phyloP scores from a whole-genome alignment of 2,113 vertebrate species.

The Oncorhynchus kisutch region DNA sequence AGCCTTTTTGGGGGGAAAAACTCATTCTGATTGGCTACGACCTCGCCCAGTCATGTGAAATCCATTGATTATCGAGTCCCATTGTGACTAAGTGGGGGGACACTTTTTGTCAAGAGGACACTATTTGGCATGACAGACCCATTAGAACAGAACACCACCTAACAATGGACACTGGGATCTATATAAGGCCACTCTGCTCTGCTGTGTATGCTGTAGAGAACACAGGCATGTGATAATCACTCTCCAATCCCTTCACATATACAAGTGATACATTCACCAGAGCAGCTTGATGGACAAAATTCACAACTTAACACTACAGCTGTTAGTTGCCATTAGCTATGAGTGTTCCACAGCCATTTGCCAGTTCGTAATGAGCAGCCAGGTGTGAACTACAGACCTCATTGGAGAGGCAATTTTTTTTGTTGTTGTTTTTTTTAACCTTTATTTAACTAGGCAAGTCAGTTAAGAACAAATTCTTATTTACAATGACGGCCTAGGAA shows the following conservation, averaged over 20 bases:
- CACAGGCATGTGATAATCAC: background rate
- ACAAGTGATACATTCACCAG: background rate
- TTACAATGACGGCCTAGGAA: too few relatives aligned
- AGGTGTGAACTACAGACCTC: background rate
- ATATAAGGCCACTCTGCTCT: background rate
- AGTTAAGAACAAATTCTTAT: too few relatives aligned
- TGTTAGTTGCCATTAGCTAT: background rate
- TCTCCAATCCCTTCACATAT: background rate
- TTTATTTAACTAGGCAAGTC: too few relatives aligned
- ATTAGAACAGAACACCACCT: background rate
- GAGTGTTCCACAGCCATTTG: background rate
- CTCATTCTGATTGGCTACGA: too few relatives aligned
- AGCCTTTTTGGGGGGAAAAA: too few relatives aligned
- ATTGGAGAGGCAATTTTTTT: background rate
- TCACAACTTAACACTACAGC: background rate
- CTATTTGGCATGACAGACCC: background rate
- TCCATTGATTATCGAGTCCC: too few relatives aligned
- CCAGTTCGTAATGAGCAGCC: background rate
- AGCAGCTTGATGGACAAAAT: background rate
- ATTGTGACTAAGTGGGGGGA: too few relatives aligned
- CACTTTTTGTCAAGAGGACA: too few relatives aligned
- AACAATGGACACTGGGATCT: slow-evolving; percentile 3
- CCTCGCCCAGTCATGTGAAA: too few relatives aligned
- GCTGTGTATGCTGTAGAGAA: background rate
- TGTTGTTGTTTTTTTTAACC: too few relatives aligned